phyloP scores from a whole-genome alignment of 2,888 invertebrate genomes.

The Pachycephus smyrnensis region DNA sequence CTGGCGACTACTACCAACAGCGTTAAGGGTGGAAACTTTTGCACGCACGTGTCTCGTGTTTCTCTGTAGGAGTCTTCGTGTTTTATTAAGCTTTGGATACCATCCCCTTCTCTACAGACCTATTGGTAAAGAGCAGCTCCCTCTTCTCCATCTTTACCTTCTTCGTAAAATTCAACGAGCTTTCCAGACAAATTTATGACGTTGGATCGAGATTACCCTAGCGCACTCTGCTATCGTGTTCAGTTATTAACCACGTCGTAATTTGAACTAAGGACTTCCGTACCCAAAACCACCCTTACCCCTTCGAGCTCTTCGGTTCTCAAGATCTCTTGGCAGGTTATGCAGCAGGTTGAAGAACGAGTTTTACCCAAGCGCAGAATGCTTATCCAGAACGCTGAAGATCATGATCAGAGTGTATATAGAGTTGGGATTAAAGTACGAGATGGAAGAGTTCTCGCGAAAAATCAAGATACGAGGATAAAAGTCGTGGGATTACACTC shows the following conservation, averaged over 20 bases:
- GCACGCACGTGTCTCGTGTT: constrained; percentile 50
- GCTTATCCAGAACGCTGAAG: not conserved
- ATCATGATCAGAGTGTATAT: not conserved
- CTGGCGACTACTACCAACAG: constrained; percentile 25
- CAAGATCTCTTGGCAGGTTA: not conserved
- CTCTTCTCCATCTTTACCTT: not conserved
- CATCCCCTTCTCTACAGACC: not conserved
- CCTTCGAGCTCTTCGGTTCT: not conserved
- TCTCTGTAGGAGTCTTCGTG: constrained; percentile 31
- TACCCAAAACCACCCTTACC: not conserved
- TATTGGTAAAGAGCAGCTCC: not conserved
- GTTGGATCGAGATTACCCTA: not conserved
- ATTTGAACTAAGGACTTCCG: not conserved
- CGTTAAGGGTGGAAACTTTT: constrained; percentile 30
- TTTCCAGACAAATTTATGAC: constrained; percentile 4
- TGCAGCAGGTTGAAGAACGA: not conserved
- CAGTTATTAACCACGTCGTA: not conserved
- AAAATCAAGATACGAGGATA: not conserved
- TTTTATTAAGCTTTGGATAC: constrained; percentile 39
- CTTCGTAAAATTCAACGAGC: not conserved
- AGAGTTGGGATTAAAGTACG: not conserved
- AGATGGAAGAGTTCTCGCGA: not conserved
- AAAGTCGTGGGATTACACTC: not conserved
- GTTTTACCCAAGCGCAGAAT: not conserved
- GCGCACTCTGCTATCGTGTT: not conserved